phyloP scores from a whole-genome alignment of 2,888 invertebrate genomes.

The Nemurella pictetii region DNA sequence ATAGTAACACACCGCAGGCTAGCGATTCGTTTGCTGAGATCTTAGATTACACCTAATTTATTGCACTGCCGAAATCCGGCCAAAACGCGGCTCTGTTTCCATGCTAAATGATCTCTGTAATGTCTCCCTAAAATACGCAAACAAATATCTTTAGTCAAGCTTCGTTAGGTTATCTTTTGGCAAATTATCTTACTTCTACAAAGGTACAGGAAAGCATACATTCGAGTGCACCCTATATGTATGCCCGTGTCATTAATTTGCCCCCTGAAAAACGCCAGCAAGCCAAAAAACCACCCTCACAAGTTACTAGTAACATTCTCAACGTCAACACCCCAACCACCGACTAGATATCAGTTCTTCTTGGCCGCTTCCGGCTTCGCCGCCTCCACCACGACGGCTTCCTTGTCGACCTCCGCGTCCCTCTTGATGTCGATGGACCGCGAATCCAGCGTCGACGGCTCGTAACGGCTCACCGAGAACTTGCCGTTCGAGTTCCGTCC shows the following conservation, averaged over 20 bases:
- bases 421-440: background rate
- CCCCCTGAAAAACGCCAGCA: background rate
- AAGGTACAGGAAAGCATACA: no score
- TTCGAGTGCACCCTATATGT: no score
- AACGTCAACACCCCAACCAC: no score
- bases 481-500: background rate
- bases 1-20: background rate
- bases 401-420: background rate
- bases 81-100: no score
- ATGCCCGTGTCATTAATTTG: no score
- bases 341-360: background rate
- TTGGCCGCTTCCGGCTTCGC: background rate
- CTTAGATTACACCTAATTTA: background rate
- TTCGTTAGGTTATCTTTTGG: background rate
- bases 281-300: no score
- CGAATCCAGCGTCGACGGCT: background rate
- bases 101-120: background rate
- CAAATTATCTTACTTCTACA: background rate
- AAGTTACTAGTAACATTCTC: no score
- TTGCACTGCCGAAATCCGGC: no score
- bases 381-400: background rate
- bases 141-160: background rate
- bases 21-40: background rate
- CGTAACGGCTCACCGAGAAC: background rate
- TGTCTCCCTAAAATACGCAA: no score